A percentile compares a stretch with the other conserved stretches of the same genome.
These are phyloP conservation scores for Micromesistius poutassou DNA, from an alignment of 2,797 vertebrate genomes.

Conservation along the genomic window DNA sequence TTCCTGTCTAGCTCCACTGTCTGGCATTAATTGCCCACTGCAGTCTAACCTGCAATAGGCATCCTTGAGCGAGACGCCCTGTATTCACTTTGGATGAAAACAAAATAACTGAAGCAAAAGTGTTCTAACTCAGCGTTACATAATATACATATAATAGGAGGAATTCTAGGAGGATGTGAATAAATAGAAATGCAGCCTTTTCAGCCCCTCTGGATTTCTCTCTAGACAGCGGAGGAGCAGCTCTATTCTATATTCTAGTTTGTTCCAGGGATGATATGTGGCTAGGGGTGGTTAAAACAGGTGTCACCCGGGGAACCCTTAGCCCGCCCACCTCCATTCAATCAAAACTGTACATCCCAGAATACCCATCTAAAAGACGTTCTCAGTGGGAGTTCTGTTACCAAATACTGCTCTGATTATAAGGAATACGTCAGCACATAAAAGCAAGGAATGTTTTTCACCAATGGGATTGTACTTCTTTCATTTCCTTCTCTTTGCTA, in stretches of 20 bases:
- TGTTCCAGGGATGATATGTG: not conserved
- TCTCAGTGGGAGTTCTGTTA: not conserved
- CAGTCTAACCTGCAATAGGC: not conserved
- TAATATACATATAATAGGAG: not conserved
- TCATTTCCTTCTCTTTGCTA: not conserved
- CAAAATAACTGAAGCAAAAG: not conserved
- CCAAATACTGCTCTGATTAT: not conserved
- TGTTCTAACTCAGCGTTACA: not conserved
- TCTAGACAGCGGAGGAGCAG: no score
- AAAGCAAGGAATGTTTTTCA: not conserved
- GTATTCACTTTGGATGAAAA: not conserved
- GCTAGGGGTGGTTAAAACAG: not conserved
- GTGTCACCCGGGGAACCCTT: not conserved
- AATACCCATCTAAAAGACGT: not conserved
- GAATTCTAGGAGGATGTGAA: not conserved
- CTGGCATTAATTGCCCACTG: not conserved
- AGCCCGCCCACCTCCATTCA: no score
- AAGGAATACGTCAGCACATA: not conserved
- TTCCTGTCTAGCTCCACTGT: not conserved
- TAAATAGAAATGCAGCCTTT: no score
- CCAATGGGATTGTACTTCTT: not conserved
- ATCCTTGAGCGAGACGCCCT: not conserved
- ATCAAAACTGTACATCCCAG: not conserved
- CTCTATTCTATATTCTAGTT: not conserved
- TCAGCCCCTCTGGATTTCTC: no score